phyloP scores from a whole-genome alignment of 2,797 vertebrate species.

The Enteromius radiatus region DNA sequence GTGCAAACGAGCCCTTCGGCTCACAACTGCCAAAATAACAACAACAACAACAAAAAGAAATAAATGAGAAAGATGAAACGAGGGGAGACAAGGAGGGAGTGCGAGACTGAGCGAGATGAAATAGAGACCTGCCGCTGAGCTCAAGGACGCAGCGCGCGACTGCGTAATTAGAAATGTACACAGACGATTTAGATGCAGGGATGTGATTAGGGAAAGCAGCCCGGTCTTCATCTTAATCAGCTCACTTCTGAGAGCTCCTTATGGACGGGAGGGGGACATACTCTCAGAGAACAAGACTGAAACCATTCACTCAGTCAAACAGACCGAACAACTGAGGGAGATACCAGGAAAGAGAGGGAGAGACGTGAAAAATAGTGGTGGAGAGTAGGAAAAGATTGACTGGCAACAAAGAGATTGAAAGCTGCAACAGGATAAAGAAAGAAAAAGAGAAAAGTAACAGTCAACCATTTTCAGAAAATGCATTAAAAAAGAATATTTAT shows the following conservation, averaged over 20 bases:
- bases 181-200: conserved; percentile 84
- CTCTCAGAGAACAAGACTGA: conserved; percentile 40
- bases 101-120: conserved; percentile 73
- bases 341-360: conserved; percentile 42
- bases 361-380: conserved; percentile 14
- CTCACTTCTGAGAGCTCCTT: conserved; percentile 81
- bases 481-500: neutral
- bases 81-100: conserved; percentile 48
- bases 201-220: conserved; percentile 83
- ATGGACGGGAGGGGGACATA: conserved; percentile 55
- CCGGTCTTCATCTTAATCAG: conserved; percentile 82
- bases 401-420: neutral
- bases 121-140: conserved; percentile 81
- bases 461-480: neutral
- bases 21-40: conserved; percentile 68
- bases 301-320: conserved; percentile 46
- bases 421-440: neutral
- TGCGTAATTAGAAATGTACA: conserved; percentile 85
- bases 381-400: conserved; percentile 40
- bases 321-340: conserved; percentile 34
- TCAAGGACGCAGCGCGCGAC: conserved; percentile 80
- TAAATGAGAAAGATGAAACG: conserved; percentile 57
- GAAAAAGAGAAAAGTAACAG: neutral
- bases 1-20: conserved; percentile 74
- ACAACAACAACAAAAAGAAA: conserved; percentile 72